Evolutionary conservation across 1,140 invertebrate genomes (phyloP), one percentile per base, ranked within the genome.

Genomic region (Conopomorpha cramerella): DNA sequence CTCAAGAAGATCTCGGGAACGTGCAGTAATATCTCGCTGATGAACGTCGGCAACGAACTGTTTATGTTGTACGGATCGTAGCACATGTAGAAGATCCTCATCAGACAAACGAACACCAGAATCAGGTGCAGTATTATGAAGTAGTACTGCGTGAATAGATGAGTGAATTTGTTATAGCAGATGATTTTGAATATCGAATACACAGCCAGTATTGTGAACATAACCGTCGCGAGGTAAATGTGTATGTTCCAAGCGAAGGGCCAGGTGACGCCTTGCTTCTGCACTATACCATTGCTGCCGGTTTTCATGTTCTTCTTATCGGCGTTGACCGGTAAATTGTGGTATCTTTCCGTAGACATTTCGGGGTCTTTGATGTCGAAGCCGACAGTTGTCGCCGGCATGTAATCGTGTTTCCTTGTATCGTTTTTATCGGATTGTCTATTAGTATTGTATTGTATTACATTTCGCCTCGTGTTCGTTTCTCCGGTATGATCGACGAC

Each of bases 31-130:
- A 95, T 84, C 40, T 89, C 86, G 16, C 91, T 89, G 8, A 93
- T 62, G 23, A 89, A 86, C n/a, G 86, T 81, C 18, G 89, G 88
- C 46, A 93, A 82, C 0, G 86, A 89, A 26, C 83, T 81, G 38
- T 87, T 85, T 4, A 90, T 84, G 52, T 95, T 95, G 55, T 96
- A 95, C 0, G 92, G 88, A 74, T 95, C 93, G 50, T 93, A 90
- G 45, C 93, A 89, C 32, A 96, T 81, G 55, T 92, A 93, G 48
- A 92, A 88, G 47, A 91, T 90, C 30, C 93, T 79, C 43, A 91
- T 74, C 3, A 88, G 81, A 46, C 92, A 93, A 7, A 93, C 86
- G 8, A 87, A 77, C 2, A 92, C 88, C 8, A 95, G 61, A 25
- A 94, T 82, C 1, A 91, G 66, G 64, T 94, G 90, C 3, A 95